Evolutionary conservation across 2,888 invertebrate species (phyloP), one percentile per base, ranked within the genome.

Genomic region (Ochropleura leucogaster): DNA sequence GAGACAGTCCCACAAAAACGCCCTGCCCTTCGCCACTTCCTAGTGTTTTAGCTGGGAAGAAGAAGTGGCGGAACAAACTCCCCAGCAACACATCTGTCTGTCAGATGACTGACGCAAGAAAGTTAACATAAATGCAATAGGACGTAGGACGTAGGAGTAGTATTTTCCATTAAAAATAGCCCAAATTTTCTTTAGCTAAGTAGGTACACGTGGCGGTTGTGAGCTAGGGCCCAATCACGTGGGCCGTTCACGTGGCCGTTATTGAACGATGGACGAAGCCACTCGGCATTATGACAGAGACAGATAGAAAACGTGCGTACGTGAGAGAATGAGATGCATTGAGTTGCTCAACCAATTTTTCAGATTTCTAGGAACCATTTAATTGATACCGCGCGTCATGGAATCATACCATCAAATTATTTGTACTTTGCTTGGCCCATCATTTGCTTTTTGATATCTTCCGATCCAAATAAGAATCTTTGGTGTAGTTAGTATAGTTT

Each of bases 371-470:
- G 30, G 9, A 12, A 65, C 6, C 0, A 18, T 49, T 65, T 49
- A 49, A 40, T 8, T 4, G 49, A 65, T 40, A 40, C 7, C 18
- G 49, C 4, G 0, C 49, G 18, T 20, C 65, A 49, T 18, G 9
- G 30, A 4, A 8, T 49, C 64, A 65, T 30, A 9, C 30, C 47
- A 47, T 49, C 47, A 64, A 16, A 30, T 65, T 18, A 18, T 65
- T 49, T 16, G 16, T 64, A 18, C 16, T 20, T 64, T 30, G 16
- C 30, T 64, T 30, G 16, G 6, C 18, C 30, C 20, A 20, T 14
- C 14, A 46, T 49, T 65, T 65, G 47, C 30, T 30, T 49, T 16
- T 66, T 66, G 65, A 51, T 66, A 40, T 65, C 6, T 51, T 49
- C 47, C 10, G 12, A 18, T 49, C 10, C 18, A 18, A 65, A 51